Base-by-base conservation (phyloP, 2,113 vertebrate species). In the Salvator merianae region DNA sequence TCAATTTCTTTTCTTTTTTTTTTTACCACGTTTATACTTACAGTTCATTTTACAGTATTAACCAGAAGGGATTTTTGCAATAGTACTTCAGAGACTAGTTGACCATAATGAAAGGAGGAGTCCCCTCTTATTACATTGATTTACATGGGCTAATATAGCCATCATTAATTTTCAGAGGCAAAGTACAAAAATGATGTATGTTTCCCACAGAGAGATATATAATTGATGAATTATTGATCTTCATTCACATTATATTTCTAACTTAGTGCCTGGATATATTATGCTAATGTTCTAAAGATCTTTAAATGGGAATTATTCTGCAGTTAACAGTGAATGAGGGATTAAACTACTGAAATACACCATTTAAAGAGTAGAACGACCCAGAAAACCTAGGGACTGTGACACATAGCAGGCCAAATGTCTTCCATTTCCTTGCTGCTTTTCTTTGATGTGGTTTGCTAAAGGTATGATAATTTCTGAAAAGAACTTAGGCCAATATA, bases 61-160 rank as follows among this genome's bases (percentile, higher is more conserved):
- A 79, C 24, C 8, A 59, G 63, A 84, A 73, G 53, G 24, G 36
- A 63, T 43, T 78, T 34, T 78, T 47, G 38, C n/a, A 79, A 79
- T 79, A 16, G 55, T 34, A 85, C 83, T 79, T 85, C 22, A 73
- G 83, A 40, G 69, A 79, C 69, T 26, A 30, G 55, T 85, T 73
- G 77, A 65, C 76, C 68, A 71, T 79, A 85, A 73, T 85, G 53
- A n/a, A 71, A 84, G 83, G 75, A 73, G 53, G 83, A 79, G 38
- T 79, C 69, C 55, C 24, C 40, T 72, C 53, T 79, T 59, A 65
- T 72, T 79, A 65, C 68, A 63, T 43, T 62, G 69, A 85, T 73
- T 85, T 85, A 73, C 53, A 85, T 22, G 38, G 71, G 22, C 69
- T 73, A 79, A 79, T 85, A 79, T 79, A 85, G 30, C 69, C 16